These are phyloP conservation scores for Chloropsis cyanopogon DNA, from an alignment of 2,113 vertebrate genomes.

Conservation along the genomic window DNA sequence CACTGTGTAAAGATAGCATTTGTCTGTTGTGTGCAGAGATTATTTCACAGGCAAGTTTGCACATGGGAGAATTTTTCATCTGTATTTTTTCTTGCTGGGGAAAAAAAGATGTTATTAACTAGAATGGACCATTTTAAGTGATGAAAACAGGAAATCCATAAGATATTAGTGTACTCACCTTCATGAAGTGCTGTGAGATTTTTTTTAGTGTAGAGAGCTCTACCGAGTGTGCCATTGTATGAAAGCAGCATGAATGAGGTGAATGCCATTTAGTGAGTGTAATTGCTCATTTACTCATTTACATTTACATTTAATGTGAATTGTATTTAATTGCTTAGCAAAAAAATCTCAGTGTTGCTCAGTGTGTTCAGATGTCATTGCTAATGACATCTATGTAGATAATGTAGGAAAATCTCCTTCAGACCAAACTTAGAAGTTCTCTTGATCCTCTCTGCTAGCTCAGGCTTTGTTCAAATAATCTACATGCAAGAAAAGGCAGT, in stretches of 20 bases:
- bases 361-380: background rate
- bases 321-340: background rate
- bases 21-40: background rate
- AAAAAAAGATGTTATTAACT: background rate
- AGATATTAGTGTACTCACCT: background rate
- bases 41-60: background rate
- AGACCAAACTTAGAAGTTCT: background rate
- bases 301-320: background rate
- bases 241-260: background rate
- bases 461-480: background rate
- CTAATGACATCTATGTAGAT: background rate
- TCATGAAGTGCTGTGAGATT: background rate
- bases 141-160: background rate
- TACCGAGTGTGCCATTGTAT: fast-evolving
- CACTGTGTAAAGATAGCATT: background rate
- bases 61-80: background rate
- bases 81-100: background rate
- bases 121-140: background rate
- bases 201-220: background rate
- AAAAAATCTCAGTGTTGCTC: background rate
- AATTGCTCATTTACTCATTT: background rate
- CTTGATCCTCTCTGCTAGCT: background rate
- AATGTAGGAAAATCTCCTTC: background rate
- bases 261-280: background rate
- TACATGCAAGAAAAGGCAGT: background rate